Conservation (phyloP, 2,888 invertebrate genomes). For the Parascotia fuliginaria region DNA sequence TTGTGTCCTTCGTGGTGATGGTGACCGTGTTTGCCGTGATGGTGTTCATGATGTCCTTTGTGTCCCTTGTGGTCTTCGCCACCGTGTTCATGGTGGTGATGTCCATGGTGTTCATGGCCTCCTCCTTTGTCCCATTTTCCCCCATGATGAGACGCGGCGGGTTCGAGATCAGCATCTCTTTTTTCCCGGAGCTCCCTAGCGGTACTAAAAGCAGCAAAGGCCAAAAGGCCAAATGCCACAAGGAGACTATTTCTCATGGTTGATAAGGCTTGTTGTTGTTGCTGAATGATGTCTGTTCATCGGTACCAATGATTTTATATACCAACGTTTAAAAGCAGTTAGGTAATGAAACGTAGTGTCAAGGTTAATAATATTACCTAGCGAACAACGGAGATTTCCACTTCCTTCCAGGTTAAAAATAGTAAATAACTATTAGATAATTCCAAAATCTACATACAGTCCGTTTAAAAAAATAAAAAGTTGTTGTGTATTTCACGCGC, state of each 20-base stretch:
- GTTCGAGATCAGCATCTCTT: constrained; percentile 80
- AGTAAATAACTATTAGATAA: too few relatives aligned
- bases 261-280: constrained; percentile 55
- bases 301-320: constrained; percentile 73
- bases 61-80: constrained; percentile 89
- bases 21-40: constrained; percentile 89
- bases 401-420: constrained; percentile 54
- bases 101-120: constrained; percentile 87
- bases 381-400: constrained; percentile 58
- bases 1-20: constrained; percentile 88
- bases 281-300: constrained; percentile 70
- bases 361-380: constrained; percentile 61
- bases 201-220: constrained; percentile 79
- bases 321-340: constrained; percentile 60
- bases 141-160: constrained; percentile 72
- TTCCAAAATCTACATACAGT: too few relatives aligned
- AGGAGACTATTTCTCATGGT: constrained; percentile 71
- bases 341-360: constrained; percentile 68
- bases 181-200: constrained; percentile 80
- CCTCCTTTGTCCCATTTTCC: constrained; percentile 81
- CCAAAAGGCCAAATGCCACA: constrained; percentile 72
- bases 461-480: too few relatives aligned
- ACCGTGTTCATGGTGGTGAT: constrained; percentile 87
- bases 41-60: constrained; percentile 88
- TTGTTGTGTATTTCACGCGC: too few relatives aligned